phyloP scores from a whole-genome alignment of 2,797 vertebrate genomes.

The Ctenosaura bakeri region DNA sequence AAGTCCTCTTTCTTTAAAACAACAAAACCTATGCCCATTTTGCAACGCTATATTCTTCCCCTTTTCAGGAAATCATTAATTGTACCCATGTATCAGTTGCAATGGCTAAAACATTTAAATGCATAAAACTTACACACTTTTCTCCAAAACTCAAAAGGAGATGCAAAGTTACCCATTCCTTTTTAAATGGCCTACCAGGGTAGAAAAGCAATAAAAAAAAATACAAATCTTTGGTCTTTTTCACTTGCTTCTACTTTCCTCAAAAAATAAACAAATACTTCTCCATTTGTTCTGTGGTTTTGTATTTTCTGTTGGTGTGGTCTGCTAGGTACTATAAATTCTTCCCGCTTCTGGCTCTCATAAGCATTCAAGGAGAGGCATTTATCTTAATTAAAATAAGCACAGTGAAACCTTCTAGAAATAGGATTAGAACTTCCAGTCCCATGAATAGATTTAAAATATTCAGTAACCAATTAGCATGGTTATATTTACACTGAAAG shows the following conservation, averaged over 20 bases:
- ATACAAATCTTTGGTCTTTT: constrained; percentile 85
- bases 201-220: constrained; percentile 76
- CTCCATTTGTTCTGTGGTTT: constrained; percentile 73
- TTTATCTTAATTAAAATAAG: not conserved
- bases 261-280: constrained; percentile 78
- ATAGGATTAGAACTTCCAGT: not conserved
- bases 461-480: not conserved
- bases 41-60: constrained; percentile 5
- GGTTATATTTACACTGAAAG: not conserved
- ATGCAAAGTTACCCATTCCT: constrained; percentile 72
- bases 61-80: not conserved
- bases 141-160: constrained; percentile 69
- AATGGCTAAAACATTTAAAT: not conserved
- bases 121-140: not conserved
- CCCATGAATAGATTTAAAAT: not conserved
- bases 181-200: constrained; percentile 74
- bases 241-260: constrained; percentile 79
- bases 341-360: not conserved
- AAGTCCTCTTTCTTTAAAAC: constrained; percentile 2
- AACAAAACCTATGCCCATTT: constrained; percentile 17
- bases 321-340: not conserved
- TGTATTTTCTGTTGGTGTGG: too few species aligned
- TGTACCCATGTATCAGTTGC: fast-evolving
- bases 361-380: not conserved
- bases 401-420: not conserved